Evolutionary conservation across 1,140 invertebrate species (phyloP).

Genomic region (Nebria ingens): DNA sequence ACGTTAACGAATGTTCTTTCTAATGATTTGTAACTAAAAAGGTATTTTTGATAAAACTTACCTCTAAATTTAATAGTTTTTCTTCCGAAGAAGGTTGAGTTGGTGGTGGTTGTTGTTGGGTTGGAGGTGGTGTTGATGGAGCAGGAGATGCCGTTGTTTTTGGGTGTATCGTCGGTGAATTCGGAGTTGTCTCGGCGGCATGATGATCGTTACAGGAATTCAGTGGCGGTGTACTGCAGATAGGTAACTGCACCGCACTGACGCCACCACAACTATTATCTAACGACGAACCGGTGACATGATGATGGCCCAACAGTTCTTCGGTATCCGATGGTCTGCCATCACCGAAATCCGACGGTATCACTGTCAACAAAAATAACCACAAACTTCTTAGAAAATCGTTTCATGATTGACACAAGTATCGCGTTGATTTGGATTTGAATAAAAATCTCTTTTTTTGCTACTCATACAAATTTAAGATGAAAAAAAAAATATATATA

Average conservation of each 20-base stretch:
- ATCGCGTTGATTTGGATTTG: too few species aligned
- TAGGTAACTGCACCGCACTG: conserved; percentile 11
- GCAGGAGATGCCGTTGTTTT: conserved; percentile 12
- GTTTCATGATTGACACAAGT: too few species aligned
- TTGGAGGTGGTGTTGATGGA: conserved; percentile 3
- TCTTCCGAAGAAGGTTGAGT: not conserved
- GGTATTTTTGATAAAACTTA: too few species aligned
- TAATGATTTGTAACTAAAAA: too few species aligned
- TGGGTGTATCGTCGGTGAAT: not conserved
- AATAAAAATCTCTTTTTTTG: too few species aligned
- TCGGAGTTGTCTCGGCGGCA: conserved; percentile 9
- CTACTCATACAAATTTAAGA: too few species aligned
- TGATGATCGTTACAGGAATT: conserved; percentile 4
- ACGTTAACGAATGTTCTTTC: too few species aligned
- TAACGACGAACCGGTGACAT: conserved; percentile 16
- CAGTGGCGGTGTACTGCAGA: conserved; percentile 15
- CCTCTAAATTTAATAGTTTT: not conserved
- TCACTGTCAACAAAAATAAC: conserved; percentile 18
- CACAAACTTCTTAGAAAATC: not conserved
- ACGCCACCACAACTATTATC: conserved; percentile 4
- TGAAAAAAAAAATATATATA: too few species aligned
- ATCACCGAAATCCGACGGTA: conserved; percentile 25
- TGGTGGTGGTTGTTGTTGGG: not conserved
- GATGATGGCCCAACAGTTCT: conserved; percentile 27
- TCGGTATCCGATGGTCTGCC: conserved; percentile 35